phyloP scores from a whole-genome alignment of 2,797 vertebrate species.

The Dermochelys coriacea region DNA sequence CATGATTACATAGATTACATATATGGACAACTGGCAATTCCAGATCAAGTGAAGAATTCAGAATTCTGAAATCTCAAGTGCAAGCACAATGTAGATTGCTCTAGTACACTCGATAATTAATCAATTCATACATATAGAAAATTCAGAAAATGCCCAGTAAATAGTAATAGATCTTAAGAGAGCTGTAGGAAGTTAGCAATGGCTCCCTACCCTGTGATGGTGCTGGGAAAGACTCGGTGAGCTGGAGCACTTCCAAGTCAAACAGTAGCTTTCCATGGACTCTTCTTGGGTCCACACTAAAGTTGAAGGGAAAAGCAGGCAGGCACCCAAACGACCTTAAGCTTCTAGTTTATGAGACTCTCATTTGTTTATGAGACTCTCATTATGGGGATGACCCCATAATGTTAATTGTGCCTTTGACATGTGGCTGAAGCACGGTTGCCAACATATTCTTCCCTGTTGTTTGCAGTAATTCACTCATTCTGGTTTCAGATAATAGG shows the following conservation, averaged over 20 bases:
- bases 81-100: slow-evolving; percentile 35
- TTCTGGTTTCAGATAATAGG: not conserved
- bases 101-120: not conserved
- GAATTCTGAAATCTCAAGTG: slow-evolving; percentile 30
- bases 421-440: not conserved
- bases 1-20: not conserved
- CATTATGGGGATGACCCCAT: not conserved
- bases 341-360: not conserved
- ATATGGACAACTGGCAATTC: slow-evolving; percentile 44
- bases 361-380: not conserved
- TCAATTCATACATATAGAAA: not conserved
- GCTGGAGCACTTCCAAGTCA: not conserved
- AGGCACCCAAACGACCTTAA: not conserved
- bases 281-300: not conserved
- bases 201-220: rapidly evolving
- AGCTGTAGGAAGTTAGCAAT: not conserved
- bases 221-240: not conserved
- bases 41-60: slow-evolving; percentile 52
- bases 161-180: not conserved
- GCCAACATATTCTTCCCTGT: not conserved
- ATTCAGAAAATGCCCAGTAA: not conserved
- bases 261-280: not conserved
- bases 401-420: not conserved
- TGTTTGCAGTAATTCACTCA: not conserved
- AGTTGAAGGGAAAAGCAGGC: not conserved